Base-by-base conservation (phyloP, 2,113 vertebrate genomes). In the Chloroceryle aenea region DNA sequence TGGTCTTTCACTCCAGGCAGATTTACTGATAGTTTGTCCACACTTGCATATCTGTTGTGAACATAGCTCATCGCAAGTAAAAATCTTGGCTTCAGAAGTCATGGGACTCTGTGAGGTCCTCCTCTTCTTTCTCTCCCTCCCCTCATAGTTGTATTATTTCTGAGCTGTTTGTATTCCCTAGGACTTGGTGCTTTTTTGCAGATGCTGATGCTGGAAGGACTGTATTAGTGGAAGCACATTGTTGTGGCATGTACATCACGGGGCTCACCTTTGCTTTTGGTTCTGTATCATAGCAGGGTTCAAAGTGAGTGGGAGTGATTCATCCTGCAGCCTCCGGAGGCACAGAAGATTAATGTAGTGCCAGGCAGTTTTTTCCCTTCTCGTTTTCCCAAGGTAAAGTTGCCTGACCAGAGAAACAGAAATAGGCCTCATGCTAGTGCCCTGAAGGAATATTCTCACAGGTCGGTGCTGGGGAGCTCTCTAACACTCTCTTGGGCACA, bases 1-100 rank as follows among this genome's bases (percentile, higher is more conserved):
- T n/a, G 43, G n/a, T 79, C 59, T 73, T 85, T 90, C 53, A 66
- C 36, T 94, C 67, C 32, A 52, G 78, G 63, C 80, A 62, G 75
- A 43, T 90, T 55, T 87, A 56, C 76, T 6, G 19, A 27, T 23
- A 50, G 16, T 75, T 92, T 84, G 45, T 69, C 36, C 29, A 29
- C 50, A 26, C 22, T 89, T 74, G 42, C 1, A 0, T 69, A 48
- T 90, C 56, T 91, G 10, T 75, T 91, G 56, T 55, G 56, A 87
- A 27, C 0, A 3, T 64, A 69, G 53, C 59, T 92, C 16, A 72
- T 85, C 0, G 2, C 40, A 91, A 38, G 36, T 62, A 47, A 72
- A 89, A 89, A 42, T 50, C 47, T 59, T 67, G 32, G 47, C 66
- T 78, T 6, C 25, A 59, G 47, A 73, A 83, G 14, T 89, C 32